Percentiles rank a stretch among this genome's conserved stretches.
These are phyloP conservation scores for Melanotus villosus DNA, from an alignment of 2,888 invertebrate species.

Conservation along the genomic window DNA sequence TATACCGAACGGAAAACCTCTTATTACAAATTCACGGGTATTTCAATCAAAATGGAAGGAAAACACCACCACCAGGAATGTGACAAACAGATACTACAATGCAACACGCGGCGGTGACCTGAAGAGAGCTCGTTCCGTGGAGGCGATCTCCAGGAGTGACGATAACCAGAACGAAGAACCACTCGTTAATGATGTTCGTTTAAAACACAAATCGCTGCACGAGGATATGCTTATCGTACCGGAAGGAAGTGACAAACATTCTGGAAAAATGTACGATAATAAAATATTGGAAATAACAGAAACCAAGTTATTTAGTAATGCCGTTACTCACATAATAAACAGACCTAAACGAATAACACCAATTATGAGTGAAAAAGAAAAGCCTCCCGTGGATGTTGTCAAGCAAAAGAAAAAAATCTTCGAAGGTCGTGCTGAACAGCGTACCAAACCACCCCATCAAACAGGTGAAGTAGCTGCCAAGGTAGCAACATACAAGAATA, in stretches of 20 bases:
- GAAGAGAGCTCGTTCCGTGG: constrained; percentile 90
- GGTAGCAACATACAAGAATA: constrained; percentile 76
- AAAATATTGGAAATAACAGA: constrained; percentile 49
- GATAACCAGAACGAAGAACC: constrained; percentile 49
- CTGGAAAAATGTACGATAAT: constrained; percentile 54
- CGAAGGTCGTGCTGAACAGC: constrained; percentile 77
- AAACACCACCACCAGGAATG: constrained; percentile 56
- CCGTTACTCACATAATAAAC: constrained; percentile 58
- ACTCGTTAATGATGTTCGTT: constrained; percentile 49
- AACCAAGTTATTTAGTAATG: constrained; percentile 48
- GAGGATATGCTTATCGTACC: constrained; percentile 69
- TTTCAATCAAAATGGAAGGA: constrained; percentile 58
- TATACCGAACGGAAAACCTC: constrained; percentile 55
- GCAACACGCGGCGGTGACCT: constrained; percentile 74
- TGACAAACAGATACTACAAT: constrained; percentile 69
- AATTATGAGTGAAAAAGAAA: constrained; percentile 80
- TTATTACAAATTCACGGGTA: constrained; percentile 44
- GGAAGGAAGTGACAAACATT: constrained; percentile 59
- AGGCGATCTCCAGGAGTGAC: constrained; percentile 82
- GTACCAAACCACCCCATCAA: constrained; percentile 70
- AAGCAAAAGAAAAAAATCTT: constrained; percentile 89
- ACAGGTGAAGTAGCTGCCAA: constrained; percentile 77
- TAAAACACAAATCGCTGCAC: constrained; percentile 67
- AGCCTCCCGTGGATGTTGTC: constrained; percentile 92
- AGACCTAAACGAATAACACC: constrained; percentile 75